Percentiles rank a stretch among this genome's conserved stretches.
These are phyloP conservation scores for Dryocosmus kuriphilus DNA, from an alignment of 2,888 invertebrate genomes.

Conservation along the genomic window DNA sequence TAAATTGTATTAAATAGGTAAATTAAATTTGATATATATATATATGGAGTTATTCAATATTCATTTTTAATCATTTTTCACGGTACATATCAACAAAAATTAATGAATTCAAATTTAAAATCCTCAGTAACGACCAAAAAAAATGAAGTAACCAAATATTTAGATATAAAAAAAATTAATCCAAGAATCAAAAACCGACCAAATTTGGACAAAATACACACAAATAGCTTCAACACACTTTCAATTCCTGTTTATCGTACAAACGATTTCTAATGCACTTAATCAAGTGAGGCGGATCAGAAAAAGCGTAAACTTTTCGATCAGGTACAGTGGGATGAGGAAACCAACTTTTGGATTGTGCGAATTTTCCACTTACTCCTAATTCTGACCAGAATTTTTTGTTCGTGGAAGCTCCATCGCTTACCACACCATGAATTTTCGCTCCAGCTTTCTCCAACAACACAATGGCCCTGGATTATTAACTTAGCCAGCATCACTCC, in stretches of 20 bases:
- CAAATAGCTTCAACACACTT: slow-evolving; percentile 42
- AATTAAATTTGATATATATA: too few relatives aligned
- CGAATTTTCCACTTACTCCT: too few relatives aligned
- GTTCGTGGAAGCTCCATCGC: too few relatives aligned
- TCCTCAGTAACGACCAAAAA: not conserved
- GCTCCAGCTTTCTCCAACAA: slow-evolving; percentile 50
- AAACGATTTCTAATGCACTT: slow-evolving; percentile 58
- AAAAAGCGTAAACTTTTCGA: slow-evolving; percentile 52
- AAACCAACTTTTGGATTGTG: slow-evolving; percentile 31
- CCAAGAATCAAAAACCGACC: too few relatives aligned
- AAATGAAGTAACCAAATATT: too few relatives aligned
- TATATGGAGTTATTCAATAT: too few relatives aligned
- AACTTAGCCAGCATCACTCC: slow-evolving; percentile 48
- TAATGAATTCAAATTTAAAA: too few relatives aligned
- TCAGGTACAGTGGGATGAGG: slow-evolving; percentile 50
- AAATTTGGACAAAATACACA: not conserved
- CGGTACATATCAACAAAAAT: too few relatives aligned
- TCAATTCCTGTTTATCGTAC: slow-evolving; percentile 45
- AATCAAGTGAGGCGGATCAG: slow-evolving; percentile 57
- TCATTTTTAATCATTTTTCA: too few relatives aligned
- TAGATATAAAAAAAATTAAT: too few relatives aligned
- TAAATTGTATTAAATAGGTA: too few relatives aligned
- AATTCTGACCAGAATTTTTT: too few relatives aligned
- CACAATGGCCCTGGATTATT: slow-evolving; percentile 45
- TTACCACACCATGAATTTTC: slow-evolving; percentile 51